Evolutionary conservation across 2,888 invertebrate species (phyloP), one percentile per base, ranked within the genome.

Genomic region (Lycaena phlaeas): DNA sequence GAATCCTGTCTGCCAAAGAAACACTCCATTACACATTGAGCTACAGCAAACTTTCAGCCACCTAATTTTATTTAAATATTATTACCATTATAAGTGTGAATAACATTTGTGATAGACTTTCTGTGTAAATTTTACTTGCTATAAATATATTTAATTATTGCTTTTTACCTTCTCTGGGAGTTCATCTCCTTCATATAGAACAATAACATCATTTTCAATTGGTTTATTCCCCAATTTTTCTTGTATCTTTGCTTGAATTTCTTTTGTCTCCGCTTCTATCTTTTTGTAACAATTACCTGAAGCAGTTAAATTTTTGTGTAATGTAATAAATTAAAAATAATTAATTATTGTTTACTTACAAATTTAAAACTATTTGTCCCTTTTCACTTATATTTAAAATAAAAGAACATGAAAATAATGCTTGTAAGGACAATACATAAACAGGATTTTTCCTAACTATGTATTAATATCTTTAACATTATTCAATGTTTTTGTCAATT

Each of bases 251-350:
- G 89, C 87, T 68, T 94, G 90, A 84, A 97, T 94, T 43, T 84
- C 82, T 64, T 90, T 82, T 0, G 97, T 97, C 85, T 97, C 97
- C 40, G 86, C 76, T 54, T 90, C 90, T 0, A 96, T 90, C 77
- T 88, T 92, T 38, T 89, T 87, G 60, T 97, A 97, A 65, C 97
- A 97, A 53, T 92, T 87, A 27, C 89, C 96, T 96, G 67, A 36
- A 84, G 81, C 15, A 42, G 1, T 27, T 26, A 17, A 36, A n/a
- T 7, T 15, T 17, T 15, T 17, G 2, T 12, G n/a, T n/a, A n/a
- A 1, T 7, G 6, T 31, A n/a, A 17, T 11, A 27, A 5, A 14
- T 9, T 11, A 39, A 18, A 26, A 14, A 31, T 14, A 10, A 14
- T 34, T 14, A 15, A 34, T 15, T 27, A 18, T 2, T 4, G 22